Evolutionary conservation across 2,888 invertebrate species (phyloP), one percentile per base, ranked within the genome.

Genomic region (Phaedon cochleariae): DNA sequence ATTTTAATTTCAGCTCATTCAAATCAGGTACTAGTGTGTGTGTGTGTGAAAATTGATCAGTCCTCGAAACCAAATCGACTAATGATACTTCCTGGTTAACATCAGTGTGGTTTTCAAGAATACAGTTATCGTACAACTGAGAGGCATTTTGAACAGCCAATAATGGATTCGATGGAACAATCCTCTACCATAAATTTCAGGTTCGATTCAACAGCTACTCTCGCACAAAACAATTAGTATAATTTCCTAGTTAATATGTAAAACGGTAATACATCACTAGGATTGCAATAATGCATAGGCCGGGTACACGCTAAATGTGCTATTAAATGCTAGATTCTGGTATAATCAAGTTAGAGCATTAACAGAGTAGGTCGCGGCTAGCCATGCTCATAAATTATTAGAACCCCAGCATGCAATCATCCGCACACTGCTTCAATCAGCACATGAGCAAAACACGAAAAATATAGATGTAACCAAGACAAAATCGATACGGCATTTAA

Each of bases 281-380:
- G 60, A 48, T 59, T 65, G 68, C 66, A 74, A 74, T 74, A 74
- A 74, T 73, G 73, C 69, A 71, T 71, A 67, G 67, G 68, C 66
- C n/a, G 60, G 64, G 71, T 72, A 70, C 67, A 70, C 65, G 66
- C 71, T 73, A 71, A 77, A 77, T 70, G 74, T 66, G 71, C 73
- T 73, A 76, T 77, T 77, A 76, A 74, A 74, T 74, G 73, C 73
- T 72, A 77, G 74, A 77, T 77, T 77, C 77, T 74, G 71, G 70
- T 68, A 76, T 77, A 78, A 77, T 77, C 74, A 76, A 77, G 76
- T 77, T 77, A 76, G 72, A 73, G 72, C 75, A 74, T 76, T 74
- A 73, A 75, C 73, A 68, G 74, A 70, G 72, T 68, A 73, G 74
- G 72, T 72, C 74, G 74, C 70, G 76, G 73, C 72, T 73, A 72